Evolutionary conservation across 2,113 vertebrate genomes (phyloP).

Genomic region (Callionymus lyra): DNA sequence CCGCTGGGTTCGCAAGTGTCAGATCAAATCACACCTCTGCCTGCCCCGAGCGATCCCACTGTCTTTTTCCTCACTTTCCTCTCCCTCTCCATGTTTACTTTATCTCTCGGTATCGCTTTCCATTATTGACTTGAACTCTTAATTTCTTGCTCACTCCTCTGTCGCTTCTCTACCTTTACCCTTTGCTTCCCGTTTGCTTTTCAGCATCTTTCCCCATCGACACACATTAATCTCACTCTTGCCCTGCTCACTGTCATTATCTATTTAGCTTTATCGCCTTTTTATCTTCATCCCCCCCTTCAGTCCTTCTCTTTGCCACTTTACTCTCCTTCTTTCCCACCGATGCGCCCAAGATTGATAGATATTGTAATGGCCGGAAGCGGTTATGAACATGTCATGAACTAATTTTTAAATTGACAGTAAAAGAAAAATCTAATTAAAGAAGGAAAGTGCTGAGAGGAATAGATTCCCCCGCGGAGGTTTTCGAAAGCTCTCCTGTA

Average conservation of each 20-base stretch:
- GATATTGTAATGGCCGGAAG: constrained; percentile 33
- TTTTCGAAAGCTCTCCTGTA: too few species aligned
- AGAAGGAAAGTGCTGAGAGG: too few species aligned
- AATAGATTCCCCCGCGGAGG: too few species aligned
- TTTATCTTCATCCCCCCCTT: constrained; percentile 1
- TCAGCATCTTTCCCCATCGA: constrained; percentile 1
- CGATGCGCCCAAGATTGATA: constrained; percentile 16
- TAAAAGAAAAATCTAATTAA: constrained; percentile 11
- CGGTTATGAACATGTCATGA: constrained; percentile 22
- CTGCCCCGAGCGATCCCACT: constrained; percentile 14
- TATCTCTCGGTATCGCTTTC: constrained; percentile 11
- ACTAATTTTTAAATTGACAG: constrained; percentile 39
- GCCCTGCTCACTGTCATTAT: constrained; percentile 14
- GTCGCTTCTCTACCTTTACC: not conserved
- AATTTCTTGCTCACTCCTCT: constrained; percentile 4
- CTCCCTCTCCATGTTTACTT: constrained; percentile 12
- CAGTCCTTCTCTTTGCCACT: not conserved
- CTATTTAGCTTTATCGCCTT: constrained; percentile 13
- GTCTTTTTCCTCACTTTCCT: constrained; percentile 5
- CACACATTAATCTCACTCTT: constrained; percentile 8
- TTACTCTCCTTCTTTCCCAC: constrained; percentile 3
- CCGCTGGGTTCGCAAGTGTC: constrained; percentile 45
- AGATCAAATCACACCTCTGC: constrained; percentile 30
- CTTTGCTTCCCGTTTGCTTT: not conserved
- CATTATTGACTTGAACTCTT: constrained; percentile 8